A percentile compares a stretch with the other conserved stretches of the same genome.
Evolutionary conservation across 2,113 vertebrate genomes (phyloP).

Genomic region (Nettapus auritus): DNA sequence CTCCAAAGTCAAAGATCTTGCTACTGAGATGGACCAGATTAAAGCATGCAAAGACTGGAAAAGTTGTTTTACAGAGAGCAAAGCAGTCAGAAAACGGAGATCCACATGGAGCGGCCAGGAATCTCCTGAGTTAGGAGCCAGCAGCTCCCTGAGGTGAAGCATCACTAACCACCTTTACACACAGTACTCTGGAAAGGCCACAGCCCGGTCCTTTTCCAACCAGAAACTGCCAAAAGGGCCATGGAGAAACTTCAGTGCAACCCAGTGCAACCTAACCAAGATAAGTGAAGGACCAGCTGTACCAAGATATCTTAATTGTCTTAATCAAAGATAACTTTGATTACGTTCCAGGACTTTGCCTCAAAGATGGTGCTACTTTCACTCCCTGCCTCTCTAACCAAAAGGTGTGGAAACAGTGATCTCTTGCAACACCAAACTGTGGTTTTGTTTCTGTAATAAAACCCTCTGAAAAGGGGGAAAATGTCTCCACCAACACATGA

Average conservation of each 20-base stretch:
- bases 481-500: neutral
- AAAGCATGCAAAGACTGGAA: neutral
- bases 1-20: neutral
- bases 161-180: neutral
- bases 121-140: no score
- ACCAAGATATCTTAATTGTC: neutral
- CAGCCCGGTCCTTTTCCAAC: no score
- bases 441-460: constrained; percentile 6
- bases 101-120: no score
- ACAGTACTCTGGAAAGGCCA: no score
- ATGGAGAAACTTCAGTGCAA: no score
- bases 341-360: neutral
- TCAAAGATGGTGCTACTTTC: neutral
- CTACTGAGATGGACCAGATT: neutral
- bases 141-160: no score
- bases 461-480: neutral
- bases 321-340: neutral
- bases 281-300: neutral
- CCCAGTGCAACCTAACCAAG: no score
- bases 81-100: no score
- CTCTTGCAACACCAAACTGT: neutral
- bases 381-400: neutral
- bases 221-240: no score
- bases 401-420: neutral
- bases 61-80: no score